Conservation (phyloP, 2,797 vertebrate species). For the Cirrhinus mrigala region DNA sequence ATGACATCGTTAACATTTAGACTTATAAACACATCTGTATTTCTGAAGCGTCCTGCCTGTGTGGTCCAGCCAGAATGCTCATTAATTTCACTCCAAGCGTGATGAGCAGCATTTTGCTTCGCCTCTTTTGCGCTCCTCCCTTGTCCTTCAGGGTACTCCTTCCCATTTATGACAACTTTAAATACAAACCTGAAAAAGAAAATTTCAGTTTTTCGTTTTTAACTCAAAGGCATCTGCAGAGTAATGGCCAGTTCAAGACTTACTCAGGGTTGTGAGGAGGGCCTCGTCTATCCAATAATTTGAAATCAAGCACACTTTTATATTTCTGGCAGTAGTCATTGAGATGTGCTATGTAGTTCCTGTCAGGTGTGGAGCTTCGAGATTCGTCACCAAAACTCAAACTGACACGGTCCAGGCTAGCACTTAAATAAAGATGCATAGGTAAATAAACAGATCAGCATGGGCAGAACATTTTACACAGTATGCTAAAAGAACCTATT, state of each 20-base stretch:
- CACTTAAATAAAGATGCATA: constrained; percentile 46
- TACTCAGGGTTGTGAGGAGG: constrained; percentile 71
- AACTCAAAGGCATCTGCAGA: background rate
- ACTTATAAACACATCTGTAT: background rate
- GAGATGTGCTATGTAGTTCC: constrained; percentile 70
- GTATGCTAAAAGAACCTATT: background rate
- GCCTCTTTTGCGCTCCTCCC: constrained; percentile 74
- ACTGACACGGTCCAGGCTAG: constrained; percentile 10
- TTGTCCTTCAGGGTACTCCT: constrained; percentile 66
- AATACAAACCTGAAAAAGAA: constrained; percentile 70
- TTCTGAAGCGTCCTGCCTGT: constrained; percentile 58
- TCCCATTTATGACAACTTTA: constrained; percentile 63
- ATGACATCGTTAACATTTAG: constrained; percentile 1
- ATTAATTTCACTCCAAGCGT: constrained; percentile 65
- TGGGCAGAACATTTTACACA: background rate
- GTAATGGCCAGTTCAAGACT: constrained; percentile 55
- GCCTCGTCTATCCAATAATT: constrained; percentile 60
- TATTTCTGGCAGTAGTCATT: constrained; percentile 71
- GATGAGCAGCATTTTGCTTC: constrained; percentile 72
- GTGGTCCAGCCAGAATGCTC: constrained; percentile 61
- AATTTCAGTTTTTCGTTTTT: background rate
- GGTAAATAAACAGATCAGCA: background rate
- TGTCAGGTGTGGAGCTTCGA: constrained; percentile 12
- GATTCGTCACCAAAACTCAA: background rate
- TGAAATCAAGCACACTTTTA: background rate